These are phyloP conservation scores for Apodemus agrarius DNA, from an alignment of 2,797 vertebrate genomes.

Conservation along the genomic window DNA sequence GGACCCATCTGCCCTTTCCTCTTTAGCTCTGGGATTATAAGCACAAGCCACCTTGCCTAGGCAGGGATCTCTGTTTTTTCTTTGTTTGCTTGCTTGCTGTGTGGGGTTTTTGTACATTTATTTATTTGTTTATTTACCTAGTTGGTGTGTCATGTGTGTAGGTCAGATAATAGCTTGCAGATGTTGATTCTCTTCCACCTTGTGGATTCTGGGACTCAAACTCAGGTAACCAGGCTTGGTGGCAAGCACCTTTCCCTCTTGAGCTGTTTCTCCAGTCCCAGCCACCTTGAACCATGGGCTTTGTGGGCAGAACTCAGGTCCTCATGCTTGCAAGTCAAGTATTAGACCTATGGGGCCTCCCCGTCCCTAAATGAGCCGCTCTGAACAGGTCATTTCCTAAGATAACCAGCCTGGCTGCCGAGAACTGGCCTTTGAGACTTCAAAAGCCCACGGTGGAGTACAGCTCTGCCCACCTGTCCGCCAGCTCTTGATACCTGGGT, in stretches of 20 bases:
- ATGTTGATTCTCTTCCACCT: neutral
- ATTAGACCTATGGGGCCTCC: neutral
- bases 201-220: neutral
- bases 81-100: neutral
- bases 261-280: neutral
- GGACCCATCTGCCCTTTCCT: neutral
- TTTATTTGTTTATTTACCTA: too few species aligned
- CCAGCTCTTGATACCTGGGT: neutral
- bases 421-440: neutral
- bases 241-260: neutral
- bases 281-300: neutral
- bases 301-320: neutral
- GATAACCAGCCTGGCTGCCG: neutral
- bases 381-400: conserved; percentile 25
- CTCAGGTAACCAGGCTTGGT: too few species aligned
- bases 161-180: neutral
- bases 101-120: too few species aligned
- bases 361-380: neutral
- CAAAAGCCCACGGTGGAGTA: neutral
- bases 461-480: neutral
- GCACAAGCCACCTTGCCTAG: neutral
- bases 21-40: too few species aligned
- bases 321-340: neutral
- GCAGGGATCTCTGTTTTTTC: neutral
- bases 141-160: neutral